A percentile compares a stretch with the other conserved stretches of the same genome.
Evolutionary conservation across 2,888 invertebrate species (phyloP).

Genomic region (Aromia moschata): DNA sequence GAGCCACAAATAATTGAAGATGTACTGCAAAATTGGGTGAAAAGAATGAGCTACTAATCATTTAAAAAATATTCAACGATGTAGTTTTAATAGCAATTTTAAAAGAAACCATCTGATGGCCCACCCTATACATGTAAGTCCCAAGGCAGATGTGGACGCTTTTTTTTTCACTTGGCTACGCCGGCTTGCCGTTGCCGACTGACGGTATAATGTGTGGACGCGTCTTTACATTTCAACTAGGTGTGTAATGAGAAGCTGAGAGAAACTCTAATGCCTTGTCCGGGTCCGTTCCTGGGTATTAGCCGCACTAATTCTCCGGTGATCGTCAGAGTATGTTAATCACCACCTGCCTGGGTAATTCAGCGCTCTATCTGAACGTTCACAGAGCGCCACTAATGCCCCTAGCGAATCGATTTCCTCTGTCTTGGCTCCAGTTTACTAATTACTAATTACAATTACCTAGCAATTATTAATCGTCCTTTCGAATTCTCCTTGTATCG

Average conservation of each 20-base stretch:
- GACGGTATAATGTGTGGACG: too few species aligned
- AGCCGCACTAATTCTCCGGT: constrained; percentile 21
- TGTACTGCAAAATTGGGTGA: too few species aligned
- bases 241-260: background rate
- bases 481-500: background rate
- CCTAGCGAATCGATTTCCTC: constrained; percentile 25
- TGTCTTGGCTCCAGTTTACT: constrained; percentile 23
- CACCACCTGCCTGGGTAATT: constrained; percentile 24
- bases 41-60: too few species aligned
- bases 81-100: too few species aligned
- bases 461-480: constrained; percentile 3
- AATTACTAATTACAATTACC: constrained; percentile 24
- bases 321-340: constrained; percentile 26
- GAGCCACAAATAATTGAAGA: too few species aligned
- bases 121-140: too few species aligned
- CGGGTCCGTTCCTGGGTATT: constrained; percentile 1
- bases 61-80: too few species aligned
- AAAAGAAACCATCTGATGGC: too few species aligned
- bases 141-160: too few species aligned
- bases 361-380: constrained; percentile 17
- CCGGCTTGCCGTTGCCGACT: too few species aligned
- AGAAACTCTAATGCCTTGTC: background rate
- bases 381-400: constrained; percentile 15
- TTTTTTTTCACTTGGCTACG: too few species aligned
- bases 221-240: background rate